phyloP scores from a whole-genome alignment of 2,797 vertebrate species.

The Bufotes viridis region DNA sequence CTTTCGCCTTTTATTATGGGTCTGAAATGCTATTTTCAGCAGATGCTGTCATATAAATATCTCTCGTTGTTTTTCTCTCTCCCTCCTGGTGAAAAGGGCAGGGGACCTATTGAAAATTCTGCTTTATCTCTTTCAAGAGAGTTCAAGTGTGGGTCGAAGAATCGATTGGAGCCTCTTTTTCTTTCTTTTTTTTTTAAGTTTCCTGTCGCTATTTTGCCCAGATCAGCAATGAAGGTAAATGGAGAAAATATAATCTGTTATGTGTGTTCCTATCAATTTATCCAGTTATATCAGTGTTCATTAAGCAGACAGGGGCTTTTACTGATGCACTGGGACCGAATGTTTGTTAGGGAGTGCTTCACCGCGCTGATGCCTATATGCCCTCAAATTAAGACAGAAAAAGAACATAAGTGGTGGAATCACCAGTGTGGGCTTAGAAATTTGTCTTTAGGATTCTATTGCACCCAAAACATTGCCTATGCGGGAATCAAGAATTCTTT shows the following conservation, averaged over 20 bases:
- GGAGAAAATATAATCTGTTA: conserved; percentile 86
- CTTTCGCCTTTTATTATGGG: conserved; percentile 78
- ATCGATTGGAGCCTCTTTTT: conserved; percentile 89
- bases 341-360: neutral
- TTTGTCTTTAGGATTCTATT: conserved; percentile 56
- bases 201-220: conserved; percentile 91
- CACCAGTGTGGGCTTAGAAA: conserved; percentile 1
- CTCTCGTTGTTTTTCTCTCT: conserved; percentile 84
- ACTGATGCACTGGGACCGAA: neutral
- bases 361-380: neutral
- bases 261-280: conserved; percentile 79
- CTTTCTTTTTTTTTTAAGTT: conserved; percentile 88
- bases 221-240: conserved; percentile 88
- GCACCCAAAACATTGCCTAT: conserved; percentile 57
- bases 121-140: conserved; percentile 88
- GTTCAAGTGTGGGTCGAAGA: conserved; percentile 96
- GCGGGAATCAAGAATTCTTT: conserved; percentile 61
- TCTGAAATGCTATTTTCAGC: conserved; percentile 84
- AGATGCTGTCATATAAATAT: conserved; percentile 88
- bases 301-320: conserved; percentile 41
- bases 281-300: conserved; percentile 70
- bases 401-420: conserved; percentile 20
- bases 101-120: conserved; percentile 85
- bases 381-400: conserved; percentile 19
- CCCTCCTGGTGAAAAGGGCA: conserved; percentile 85